Evolutionary conservation across 2,113 vertebrate species (phyloP).

Genomic region (Vulpes lagopus): DNA sequence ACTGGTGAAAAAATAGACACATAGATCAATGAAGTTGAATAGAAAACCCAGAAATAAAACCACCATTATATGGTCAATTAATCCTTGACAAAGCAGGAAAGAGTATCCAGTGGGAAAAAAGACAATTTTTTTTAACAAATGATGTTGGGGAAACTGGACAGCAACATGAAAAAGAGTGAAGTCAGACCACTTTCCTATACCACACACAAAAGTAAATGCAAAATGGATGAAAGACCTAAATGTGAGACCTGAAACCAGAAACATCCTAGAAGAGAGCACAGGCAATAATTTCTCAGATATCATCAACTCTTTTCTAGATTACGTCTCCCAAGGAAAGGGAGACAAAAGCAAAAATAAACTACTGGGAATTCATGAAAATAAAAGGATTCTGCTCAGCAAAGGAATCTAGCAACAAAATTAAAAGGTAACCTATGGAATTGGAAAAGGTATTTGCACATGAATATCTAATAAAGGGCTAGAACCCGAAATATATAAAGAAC

Average conservation of each 20-base stretch:
- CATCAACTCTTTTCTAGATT: not conserved
- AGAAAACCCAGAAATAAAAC: not conserved
- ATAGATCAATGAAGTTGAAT: not conserved
- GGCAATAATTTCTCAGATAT: not conserved
- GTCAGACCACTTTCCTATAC: not conserved
- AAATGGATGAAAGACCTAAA: not conserved
- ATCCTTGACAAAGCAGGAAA: not conserved
- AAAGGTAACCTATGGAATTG: not conserved
- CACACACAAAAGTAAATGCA: not conserved
- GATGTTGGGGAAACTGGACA: not conserved
- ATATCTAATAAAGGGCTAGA: not conserved
- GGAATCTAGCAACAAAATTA: not conserved
- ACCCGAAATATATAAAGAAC: not conserved
- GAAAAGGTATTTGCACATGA: not conserved
- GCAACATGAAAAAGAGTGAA: not conserved
- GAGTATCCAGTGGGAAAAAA: not conserved
- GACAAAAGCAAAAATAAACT: not conserved
- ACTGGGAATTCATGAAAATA: not conserved
- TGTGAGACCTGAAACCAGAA: not conserved
- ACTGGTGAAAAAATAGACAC: not conserved
- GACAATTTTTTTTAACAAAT: not conserved
- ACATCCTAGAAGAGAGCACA: not conserved
- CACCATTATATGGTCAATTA: not conserved
- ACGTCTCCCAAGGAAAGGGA: not conserved
- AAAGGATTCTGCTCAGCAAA: not conserved